phyloP scores from a whole-genome alignment of 2,113 vertebrate genomes.

The Grammomys surdaster region DNA sequence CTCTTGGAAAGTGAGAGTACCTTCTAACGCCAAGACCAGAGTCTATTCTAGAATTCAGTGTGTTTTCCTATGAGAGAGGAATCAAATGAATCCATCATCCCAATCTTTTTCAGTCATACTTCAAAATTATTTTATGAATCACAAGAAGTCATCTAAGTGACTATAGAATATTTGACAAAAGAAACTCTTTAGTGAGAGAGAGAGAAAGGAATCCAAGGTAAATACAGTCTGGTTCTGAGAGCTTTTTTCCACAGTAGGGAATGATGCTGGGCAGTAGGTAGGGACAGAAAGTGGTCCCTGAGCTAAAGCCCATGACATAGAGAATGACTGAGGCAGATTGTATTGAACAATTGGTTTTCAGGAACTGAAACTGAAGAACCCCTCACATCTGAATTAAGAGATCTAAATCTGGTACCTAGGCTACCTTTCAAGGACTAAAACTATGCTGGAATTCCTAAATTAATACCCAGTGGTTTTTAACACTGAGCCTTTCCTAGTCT shows the following conservation, averaged over 20 bases:
- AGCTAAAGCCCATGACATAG: background rate
- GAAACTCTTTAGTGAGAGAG: background rate
- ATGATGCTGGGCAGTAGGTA: background rate
- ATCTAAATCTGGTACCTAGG: background rate
- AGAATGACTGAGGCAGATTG: background rate
- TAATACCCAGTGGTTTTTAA: background rate
- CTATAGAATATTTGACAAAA: background rate
- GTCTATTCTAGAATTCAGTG: conserved; percentile 1
- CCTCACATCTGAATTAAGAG: background rate
- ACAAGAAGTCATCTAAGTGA: background rate
- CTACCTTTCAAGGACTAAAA: background rate
- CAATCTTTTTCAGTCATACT: background rate
- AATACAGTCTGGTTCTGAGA: accelerated
- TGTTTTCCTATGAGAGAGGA: background rate
- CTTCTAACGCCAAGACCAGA: background rate
- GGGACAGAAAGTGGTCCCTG: background rate
- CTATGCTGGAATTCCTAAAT: conserved; percentile 1
- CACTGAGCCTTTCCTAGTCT: background rate
- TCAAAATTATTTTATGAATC: conserved; percentile 22
- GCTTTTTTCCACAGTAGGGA: background rate
- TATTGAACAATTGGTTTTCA: background rate
- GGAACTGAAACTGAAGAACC: background rate
- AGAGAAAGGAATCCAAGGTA: background rate
- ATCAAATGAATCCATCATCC: background rate
- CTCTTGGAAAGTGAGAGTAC: background rate